phyloP scores from a whole-genome alignment of 2,113 vertebrate species.

The Alectura lathami region DNA sequence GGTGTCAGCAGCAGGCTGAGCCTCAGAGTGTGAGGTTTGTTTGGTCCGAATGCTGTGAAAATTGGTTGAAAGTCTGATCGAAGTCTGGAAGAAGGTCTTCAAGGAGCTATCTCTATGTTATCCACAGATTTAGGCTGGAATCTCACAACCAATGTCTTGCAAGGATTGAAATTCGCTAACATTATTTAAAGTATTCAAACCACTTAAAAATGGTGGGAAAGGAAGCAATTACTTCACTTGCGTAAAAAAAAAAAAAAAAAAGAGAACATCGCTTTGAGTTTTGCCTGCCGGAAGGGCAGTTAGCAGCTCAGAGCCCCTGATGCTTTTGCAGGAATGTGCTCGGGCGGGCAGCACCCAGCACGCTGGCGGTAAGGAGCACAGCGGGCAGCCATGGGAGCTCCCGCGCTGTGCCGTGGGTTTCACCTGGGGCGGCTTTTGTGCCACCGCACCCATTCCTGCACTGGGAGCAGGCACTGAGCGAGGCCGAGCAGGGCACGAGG shows the following conservation, averaged over 20 bases:
- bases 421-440: neutral
- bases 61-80: neutral
- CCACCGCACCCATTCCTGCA: no score
- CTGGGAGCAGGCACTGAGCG: no score
- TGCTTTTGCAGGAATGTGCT: neutral
- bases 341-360: rapidly evolving
- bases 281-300: neutral
- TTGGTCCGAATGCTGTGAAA: neutral
- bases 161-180: neutral
- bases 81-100: neutral
- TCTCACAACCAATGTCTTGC: neutral
- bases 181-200: neutral
- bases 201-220: neutral
- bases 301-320: rapidly evolving
- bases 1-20: neutral
- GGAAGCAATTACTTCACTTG: neutral
- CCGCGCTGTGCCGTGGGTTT: neutral
- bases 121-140: neutral
- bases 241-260: neutral
- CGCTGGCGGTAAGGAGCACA: neutral
- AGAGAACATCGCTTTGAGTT: no score
- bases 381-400: neutral
- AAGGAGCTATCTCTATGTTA: neutral
- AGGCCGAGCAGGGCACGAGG: no score
- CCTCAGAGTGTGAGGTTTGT: neutral